Percentiles rank a stretch among this genome's conserved stretches.
These are phyloP conservation scores for Mantis religiosa DNA, from an alignment of 2,888 invertebrate species.

Conservation along the genomic window DNA sequence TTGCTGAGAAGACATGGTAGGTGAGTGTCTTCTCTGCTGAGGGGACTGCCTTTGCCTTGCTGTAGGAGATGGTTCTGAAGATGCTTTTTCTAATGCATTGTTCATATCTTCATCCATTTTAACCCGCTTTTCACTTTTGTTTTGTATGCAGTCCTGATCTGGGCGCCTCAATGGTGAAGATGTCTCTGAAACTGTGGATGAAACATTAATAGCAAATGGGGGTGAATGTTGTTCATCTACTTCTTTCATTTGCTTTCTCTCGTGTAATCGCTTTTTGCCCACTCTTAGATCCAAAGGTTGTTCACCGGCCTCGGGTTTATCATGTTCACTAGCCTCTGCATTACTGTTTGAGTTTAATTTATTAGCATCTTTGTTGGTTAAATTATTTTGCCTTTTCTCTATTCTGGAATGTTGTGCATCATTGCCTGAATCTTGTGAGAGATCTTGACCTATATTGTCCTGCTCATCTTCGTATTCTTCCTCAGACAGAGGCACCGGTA, in stretches of 20 bases:
- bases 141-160: neutral
- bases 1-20: conserved; percentile 41
- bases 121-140: neutral
- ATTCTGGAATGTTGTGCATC: neutral
- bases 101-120: neutral
- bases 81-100: neutral
- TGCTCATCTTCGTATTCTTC: conserved; percentile 34
- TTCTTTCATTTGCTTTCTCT: neutral
- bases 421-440: neutral
- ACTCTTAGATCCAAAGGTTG: conserved; percentile 74
- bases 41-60: neutral
- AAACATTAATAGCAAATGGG: neutral
- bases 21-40: conserved; percentile 26
- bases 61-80: neutral
- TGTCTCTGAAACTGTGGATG: neutral
- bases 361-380: conserved; percentile 39
- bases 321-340: conserved; percentile 39
- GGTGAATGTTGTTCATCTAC: neutral
- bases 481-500: neutral
- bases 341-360: conserved; percentile 30
- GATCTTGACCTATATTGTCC: neutral
- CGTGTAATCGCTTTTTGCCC: conserved; percentile 51
- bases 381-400: neutral
- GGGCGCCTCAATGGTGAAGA: neutral
- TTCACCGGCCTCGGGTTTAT: conserved; percentile 51